Evolutionary conservation across 2,113 vertebrate species (phyloP).

Genomic region (Rhynchomys soricoides): DNA sequence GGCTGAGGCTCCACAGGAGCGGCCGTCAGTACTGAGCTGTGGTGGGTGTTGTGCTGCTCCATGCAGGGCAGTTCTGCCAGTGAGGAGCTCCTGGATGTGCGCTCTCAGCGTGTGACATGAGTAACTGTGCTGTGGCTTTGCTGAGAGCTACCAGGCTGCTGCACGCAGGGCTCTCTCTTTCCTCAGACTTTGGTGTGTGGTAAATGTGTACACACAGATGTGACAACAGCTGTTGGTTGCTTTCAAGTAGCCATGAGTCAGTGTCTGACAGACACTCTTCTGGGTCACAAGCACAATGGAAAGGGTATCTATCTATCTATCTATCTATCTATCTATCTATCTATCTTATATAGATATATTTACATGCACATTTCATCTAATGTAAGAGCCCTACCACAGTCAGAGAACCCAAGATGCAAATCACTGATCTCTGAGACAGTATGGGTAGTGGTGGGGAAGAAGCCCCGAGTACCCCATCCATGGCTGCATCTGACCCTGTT

Average conservation of each 20-base stretch:
- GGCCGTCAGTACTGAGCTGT: rapidly evolving
- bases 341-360: background rate
- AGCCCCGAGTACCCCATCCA: rapidly evolving
- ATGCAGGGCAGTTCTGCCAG: rapidly evolving
- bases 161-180: background rate
- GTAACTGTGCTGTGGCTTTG: background rate
- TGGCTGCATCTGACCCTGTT: rapidly evolving
- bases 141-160: too few species aligned
- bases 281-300: background rate
- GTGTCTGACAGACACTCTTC: background rate
- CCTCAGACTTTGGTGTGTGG: rapidly evolving
- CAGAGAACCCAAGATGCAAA: background rate
- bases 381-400: rapidly evolving
- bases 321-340: too few species aligned
- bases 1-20: background rate
- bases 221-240: background rate
- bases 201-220: background rate
- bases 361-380: background rate
- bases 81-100: rapidly evolving
- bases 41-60: background rate
- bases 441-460: background rate
- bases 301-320: too few species aligned
- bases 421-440: rapidly evolving
- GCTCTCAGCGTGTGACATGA: rapidly evolving
- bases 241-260: background rate